These are phyloP conservation scores for Napeogenes sylphis DNA, from an alignment of 2,888 invertebrate genomes.

Conservation along the genomic window DNA sequence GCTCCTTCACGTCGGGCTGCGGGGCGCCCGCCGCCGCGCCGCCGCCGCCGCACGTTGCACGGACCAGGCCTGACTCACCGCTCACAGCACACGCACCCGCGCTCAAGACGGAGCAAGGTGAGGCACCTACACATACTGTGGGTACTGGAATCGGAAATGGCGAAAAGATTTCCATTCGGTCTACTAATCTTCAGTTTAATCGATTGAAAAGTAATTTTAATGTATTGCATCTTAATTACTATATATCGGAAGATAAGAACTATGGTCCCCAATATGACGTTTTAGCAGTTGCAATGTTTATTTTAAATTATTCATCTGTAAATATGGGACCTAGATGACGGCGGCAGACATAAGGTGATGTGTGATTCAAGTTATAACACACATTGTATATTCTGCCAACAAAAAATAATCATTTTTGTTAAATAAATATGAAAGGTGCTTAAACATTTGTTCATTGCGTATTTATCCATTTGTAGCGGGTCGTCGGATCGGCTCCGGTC, in stretches of 20 bases:
- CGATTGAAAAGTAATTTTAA: no score
- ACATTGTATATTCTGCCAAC: constrained; percentile 55
- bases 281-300: constrained; percentile 5
- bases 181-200: no score
- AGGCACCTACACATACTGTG: neutral
- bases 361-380: constrained; percentile 42
- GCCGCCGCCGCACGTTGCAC: constrained; percentile 76
- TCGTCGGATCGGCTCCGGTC: constrained; percentile 89
- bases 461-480: constrained; percentile 38
- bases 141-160: neutral
- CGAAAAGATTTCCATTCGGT: no score
- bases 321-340: constrained; percentile 43
- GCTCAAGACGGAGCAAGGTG: constrained; percentile 56
- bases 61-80: constrained; percentile 65
- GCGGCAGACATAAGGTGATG: constrained; percentile 50
- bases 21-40: constrained; percentile 80
- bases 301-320: neutral
- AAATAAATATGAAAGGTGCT: neutral
- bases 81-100: constrained; percentile 44
- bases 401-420: constrained; percentile 25
- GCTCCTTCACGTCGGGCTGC: constrained; percentile 92
- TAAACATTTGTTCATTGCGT: neutral
- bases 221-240: no score
- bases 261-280: no score
- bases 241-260: no score